phyloP scores from a whole-genome alignment of 2,113 vertebrate species.

The Pelusios castaneus region DNA sequence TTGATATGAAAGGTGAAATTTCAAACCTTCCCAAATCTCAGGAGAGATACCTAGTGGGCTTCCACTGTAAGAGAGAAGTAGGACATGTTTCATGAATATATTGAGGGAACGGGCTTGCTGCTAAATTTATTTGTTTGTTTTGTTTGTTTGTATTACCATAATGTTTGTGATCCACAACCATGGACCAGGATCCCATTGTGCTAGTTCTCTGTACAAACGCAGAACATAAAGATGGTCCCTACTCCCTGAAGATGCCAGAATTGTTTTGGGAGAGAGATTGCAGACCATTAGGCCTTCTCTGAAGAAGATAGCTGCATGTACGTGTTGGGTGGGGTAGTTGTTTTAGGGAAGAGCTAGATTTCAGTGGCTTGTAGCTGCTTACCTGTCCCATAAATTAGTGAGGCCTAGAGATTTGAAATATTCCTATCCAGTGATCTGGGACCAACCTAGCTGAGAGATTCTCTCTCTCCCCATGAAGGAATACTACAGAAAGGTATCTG shows the following conservation, averaged over 20 bases:
- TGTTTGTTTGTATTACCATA: not conserved
- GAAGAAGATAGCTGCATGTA: not conserved
- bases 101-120: not conserved
- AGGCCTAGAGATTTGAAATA: not conserved
- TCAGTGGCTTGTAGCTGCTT: not conserved
- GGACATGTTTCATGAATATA: not conserved
- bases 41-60: not conserved
- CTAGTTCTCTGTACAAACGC: not conserved
- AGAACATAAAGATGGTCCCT: not conserved
- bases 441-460: not conserved
- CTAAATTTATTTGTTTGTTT: not conserved
- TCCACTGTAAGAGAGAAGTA: not conserved
- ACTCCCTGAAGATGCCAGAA: not conserved
- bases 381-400: not conserved
- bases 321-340: accelerated
- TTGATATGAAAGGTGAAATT: accelerated
- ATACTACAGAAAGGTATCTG: not conserved
- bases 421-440: not conserved
- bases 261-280: not conserved
- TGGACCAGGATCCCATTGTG: not conserved
- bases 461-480: not conserved
- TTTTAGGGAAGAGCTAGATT: not conserved
- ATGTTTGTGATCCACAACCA: not conserved
- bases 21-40: not conserved
- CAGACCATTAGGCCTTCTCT: not conserved